Evolutionary conservation across 2,797 vertebrate species (phyloP).

Genomic region (Sarcoramphus papa): DNA sequence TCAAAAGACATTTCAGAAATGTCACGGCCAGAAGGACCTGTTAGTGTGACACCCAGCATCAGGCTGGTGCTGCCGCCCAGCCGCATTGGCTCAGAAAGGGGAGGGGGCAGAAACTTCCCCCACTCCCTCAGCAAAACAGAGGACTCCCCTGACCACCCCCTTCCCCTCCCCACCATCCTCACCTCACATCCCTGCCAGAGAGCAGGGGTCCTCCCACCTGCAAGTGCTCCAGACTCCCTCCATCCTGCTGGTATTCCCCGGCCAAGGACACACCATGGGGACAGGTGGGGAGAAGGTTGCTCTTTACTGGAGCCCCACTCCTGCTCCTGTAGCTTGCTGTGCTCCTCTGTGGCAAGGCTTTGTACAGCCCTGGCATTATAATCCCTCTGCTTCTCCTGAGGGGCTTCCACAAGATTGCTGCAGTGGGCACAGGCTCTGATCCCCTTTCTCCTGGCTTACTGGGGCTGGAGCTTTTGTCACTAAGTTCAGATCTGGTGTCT

Average conservation of each 20-base stretch:
- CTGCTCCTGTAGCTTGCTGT: neutral
- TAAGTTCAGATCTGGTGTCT: neutral
- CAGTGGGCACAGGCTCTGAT: too few relatives aligned
- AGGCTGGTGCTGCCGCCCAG: rapidly evolving
- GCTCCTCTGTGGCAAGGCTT: neutral
- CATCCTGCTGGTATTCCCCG: neutral
- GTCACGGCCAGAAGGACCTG: neutral
- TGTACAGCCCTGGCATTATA: neutral
- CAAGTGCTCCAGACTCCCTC: neutral
- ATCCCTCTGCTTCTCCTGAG: neutral
- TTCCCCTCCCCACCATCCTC: neutral
- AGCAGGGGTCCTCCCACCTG: neutral
- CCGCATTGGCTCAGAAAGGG: rapidly evolving
- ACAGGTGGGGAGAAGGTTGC: neutral
- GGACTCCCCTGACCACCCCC: rapidly evolving
- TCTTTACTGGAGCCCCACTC: neutral
- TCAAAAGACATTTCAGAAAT: constrained; percentile 4
- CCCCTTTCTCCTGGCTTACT: neutral
- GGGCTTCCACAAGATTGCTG: neutral
- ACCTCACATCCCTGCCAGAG: neutral
- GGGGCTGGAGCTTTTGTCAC: neutral
- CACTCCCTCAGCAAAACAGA: neutral
- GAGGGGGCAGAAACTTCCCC: neutral
- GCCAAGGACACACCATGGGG: neutral
- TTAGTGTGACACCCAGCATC: neutral